A percentile compares a stretch with the other conserved stretches of the same genome.
Evolutionary conservation across 2,888 invertebrate genomes (phyloP).

Genomic region (Ophonus ardosiacus): DNA sequence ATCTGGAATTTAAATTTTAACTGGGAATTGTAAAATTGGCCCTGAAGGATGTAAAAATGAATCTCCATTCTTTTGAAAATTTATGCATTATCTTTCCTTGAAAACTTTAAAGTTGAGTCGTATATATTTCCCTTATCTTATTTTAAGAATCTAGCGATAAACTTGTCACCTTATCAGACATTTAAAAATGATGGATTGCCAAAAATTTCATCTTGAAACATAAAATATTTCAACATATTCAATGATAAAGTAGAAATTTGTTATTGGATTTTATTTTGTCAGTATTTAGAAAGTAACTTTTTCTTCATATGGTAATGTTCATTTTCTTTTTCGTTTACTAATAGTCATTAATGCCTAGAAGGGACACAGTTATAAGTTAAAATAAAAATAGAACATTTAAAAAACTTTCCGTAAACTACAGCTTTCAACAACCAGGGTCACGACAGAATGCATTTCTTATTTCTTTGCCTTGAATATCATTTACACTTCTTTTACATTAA

Average conservation of each 20-base stretch:
- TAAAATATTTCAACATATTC: neutral
- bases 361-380: neutral
- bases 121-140: neutral
- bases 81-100: neutral
- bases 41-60: too few relatives aligned
- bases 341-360: neutral
- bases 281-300: slow-evolving; percentile 24
- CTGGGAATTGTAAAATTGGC: too few relatives aligned
- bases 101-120: neutral
- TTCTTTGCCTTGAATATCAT: slow-evolving; percentile 44
- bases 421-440: slow-evolving; percentile 31
- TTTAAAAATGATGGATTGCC: neutral
- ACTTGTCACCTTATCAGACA: neutral
- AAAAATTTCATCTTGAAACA: neutral
- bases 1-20: too few relatives aligned
- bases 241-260: neutral
- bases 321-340: slow-evolving; percentile 1
- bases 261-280: neutral
- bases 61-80: too few relatives aligned
- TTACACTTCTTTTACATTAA: slow-evolving; percentile 52
- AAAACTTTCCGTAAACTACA: neutral
- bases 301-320: slow-evolving; percentile 5
- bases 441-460: slow-evolving; percentile 29
- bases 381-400: slow-evolving; percentile 1
- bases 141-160: neutral